Conservation (phyloP, 1,140 invertebrate genomes). For the Dendrolimus kikuchii region DNA sequence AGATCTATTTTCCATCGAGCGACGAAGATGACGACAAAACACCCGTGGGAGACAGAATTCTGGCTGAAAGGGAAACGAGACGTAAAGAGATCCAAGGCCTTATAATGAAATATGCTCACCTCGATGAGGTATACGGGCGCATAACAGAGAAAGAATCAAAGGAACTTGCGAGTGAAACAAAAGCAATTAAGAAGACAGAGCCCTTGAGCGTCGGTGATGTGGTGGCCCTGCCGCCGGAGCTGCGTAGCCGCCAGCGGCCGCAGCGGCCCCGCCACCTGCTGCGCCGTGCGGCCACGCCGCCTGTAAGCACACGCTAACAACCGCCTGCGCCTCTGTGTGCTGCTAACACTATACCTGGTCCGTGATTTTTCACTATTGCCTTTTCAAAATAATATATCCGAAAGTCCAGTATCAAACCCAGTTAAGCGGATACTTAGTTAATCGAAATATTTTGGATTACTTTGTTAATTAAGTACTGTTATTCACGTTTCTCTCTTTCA, state of each 20-base stretch:
- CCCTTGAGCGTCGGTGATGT: slow-evolving; percentile 54
- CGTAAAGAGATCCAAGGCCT: slow-evolving; percentile 86
- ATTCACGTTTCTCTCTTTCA: too few species aligned
- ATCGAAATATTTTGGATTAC: neutral
- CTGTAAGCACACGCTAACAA: slow-evolving; percentile 71
- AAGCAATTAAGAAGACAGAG: slow-evolving; percentile 39
- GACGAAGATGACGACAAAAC: slow-evolving; percentile 71
- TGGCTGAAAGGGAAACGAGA: slow-evolving; percentile 81
- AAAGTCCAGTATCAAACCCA: neutral
- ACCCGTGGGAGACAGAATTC: slow-evolving; percentile 69
- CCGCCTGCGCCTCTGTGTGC: slow-evolving; percentile 60
- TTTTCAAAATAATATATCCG: slow-evolving; percentile 1
- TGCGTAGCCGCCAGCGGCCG: slow-evolving; percentile 55
- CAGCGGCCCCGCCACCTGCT: slow-evolving; percentile 48
- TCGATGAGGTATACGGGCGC: slow-evolving; percentile 78
- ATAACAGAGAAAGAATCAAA: slow-evolving; percentile 45
- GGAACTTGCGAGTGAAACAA: slow-evolving; percentile 20
- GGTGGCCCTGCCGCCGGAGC: slow-evolving; percentile 51
- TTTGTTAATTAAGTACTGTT: neutral
- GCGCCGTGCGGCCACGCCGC: slow-evolving; percentile 66
- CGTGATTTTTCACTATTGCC: slow-evolving; percentile 30
- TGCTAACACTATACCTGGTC: slow-evolving; percentile 57
- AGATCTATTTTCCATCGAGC: slow-evolving; percentile 62
- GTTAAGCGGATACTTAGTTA: neutral
- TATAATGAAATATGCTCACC: slow-evolving; percentile 82